These are phyloP conservation scores for Drosophila quadrilineata DNA, from an alignment of 1,140 invertebrate species.

Conservation along the genomic window DNA sequence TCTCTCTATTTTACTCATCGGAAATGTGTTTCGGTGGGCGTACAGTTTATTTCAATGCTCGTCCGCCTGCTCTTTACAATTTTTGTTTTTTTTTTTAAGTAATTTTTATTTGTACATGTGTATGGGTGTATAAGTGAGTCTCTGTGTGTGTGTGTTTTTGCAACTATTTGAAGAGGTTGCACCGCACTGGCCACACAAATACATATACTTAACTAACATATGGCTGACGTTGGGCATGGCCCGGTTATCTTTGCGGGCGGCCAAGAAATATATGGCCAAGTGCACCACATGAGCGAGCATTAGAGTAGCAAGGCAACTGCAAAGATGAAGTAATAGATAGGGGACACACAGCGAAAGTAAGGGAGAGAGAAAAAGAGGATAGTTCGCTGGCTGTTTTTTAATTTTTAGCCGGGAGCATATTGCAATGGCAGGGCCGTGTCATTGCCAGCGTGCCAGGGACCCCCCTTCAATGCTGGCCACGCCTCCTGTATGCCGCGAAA, in stretches of 20 bases:
- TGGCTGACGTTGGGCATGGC: slow-evolving; percentile 25
- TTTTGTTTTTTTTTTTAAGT: background rate
- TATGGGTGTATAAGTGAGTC: background rate
- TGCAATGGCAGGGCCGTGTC: slow-evolving; percentile 51
- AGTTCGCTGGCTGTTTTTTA: slow-evolving; percentile 53
- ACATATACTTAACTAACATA: slow-evolving; percentile 34
- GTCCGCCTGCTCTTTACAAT: slow-evolving; percentile 11
- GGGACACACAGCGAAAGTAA: too few species aligned
- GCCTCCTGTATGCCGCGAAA: slow-evolving; percentile 40
- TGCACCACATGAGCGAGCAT: slow-evolving; percentile 51
- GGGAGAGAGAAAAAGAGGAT: too few species aligned
- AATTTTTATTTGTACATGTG: background rate
- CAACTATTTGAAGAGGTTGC: slow-evolving; percentile 58
- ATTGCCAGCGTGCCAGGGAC: slow-evolving; percentile 45
- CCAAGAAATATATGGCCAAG: slow-evolving; percentile 65
- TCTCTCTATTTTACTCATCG: slow-evolving; percentile 13
- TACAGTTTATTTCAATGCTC: background rate
- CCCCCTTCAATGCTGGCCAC: slow-evolving; percentile 18
- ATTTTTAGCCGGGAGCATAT: slow-evolving; percentile 70
- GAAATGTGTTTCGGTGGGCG: slow-evolving; percentile 36
- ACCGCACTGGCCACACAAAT: slow-evolving; percentile 47
- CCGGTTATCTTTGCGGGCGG: slow-evolving; percentile 66
- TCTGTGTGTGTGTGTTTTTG: slow-evolving; percentile 23
- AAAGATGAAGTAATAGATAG: too few species aligned
- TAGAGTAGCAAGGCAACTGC: slow-evolving; percentile 44